phyloP scores from a whole-genome alignment of 2,113 vertebrate genomes.

The Camelus bactrianus region DNA sequence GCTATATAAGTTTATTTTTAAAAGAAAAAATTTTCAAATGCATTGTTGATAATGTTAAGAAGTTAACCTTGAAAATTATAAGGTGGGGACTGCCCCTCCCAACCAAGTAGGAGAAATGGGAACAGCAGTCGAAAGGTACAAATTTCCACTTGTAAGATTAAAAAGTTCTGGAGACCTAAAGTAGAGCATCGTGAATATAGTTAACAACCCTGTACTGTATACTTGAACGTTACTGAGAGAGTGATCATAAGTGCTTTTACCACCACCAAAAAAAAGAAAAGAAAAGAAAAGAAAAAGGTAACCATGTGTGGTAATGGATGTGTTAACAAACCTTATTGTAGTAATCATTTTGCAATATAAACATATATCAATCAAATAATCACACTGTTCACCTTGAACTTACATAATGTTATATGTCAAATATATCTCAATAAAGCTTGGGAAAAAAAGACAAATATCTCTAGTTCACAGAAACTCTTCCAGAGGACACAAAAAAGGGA shows the following conservation, averaged over 20 bases:
- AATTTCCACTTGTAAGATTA: not conserved
- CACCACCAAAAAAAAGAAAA: too few species aligned
- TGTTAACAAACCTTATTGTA: not conserved
- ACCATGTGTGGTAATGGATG: not conserved
- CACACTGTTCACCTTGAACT: not conserved
- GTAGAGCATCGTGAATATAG: not conserved
- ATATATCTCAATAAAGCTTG: not conserved
- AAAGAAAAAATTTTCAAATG: constrained; percentile 13
- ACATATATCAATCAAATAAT: not conserved
- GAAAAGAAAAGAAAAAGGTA: not conserved
- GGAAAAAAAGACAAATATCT: not conserved
- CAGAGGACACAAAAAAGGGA: not conserved
- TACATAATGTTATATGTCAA: not conserved
- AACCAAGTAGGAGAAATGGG: not conserved
- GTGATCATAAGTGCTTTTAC: not conserved
- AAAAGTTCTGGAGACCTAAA: not conserved
- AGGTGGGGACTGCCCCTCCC: not conserved
- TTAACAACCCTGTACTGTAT: not conserved
- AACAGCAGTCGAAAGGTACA: not conserved
- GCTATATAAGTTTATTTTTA: not conserved
- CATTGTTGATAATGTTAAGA: not conserved
- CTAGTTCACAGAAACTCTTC: not conserved
- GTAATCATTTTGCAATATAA: too few species aligned
- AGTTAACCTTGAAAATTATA: not conserved
- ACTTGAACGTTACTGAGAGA: not conserved